phyloP scores from a whole-genome alignment of 2,888 invertebrate species.

The Drosophila mercatorum region DNA sequence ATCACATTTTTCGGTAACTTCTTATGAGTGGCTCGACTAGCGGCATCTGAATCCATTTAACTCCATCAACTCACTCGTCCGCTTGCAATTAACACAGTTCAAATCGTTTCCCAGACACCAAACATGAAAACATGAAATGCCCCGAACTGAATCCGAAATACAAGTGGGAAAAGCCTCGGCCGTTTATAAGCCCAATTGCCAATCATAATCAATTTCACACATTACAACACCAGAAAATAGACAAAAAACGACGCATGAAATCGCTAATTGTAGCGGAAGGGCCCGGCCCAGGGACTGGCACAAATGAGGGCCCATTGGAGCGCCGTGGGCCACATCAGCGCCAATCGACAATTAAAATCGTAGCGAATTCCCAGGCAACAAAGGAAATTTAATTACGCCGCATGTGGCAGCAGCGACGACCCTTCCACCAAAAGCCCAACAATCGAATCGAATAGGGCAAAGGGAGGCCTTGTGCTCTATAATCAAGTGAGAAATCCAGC shows the following conservation, averaged over 20 bases:
- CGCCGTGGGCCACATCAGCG: conserved; percentile 61
- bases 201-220: conserved; percentile 77
- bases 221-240: conserved; percentile 53
- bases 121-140: conserved; percentile 6
- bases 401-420: conserved; percentile 65
- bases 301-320: conserved; percentile 33
- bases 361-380: conserved; percentile 76
- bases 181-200: conserved; percentile 65
- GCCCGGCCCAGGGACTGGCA: conserved; percentile 45
- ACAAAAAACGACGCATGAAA: conserved; percentile 67
- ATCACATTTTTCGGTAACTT: conserved; percentile 10
- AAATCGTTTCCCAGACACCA: conserved; percentile 37
- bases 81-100: conserved; percentile 23
- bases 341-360: conserved; percentile 71
- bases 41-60: conserved; percentile 7
- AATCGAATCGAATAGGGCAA: conserved; percentile 39
- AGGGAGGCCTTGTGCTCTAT: conserved; percentile 46
- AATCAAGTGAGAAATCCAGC: conserved; percentile 71
- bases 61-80: background rate
- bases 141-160: conserved; percentile 6
- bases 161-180: conserved; percentile 50
- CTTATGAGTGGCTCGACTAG: conserved; percentile 8
- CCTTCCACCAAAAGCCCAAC: conserved; percentile 46
- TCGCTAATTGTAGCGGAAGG: conserved; percentile 76
- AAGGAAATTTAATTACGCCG: conserved; percentile 77